Evolutionary conservation across 2,797 vertebrate genomes (phyloP).

Genomic region (Salarias fasciatus): DNA sequence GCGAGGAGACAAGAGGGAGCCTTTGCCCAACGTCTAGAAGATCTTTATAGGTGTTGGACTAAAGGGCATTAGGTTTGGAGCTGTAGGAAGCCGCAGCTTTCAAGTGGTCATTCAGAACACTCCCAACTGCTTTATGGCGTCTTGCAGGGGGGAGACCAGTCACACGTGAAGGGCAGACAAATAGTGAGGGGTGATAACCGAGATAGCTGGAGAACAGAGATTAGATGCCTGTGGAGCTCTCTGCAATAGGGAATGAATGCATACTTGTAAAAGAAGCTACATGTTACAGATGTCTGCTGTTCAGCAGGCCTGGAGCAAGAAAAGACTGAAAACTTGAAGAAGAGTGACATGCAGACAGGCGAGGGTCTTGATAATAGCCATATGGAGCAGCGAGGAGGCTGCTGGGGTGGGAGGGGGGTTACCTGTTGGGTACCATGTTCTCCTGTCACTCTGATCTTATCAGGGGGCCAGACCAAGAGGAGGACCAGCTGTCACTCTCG

Average conservation of each 20-base stretch:
- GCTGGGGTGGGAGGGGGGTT: constrained; percentile 56
- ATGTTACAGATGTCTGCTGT: constrained; percentile 6
- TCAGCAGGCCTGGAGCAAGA: not conserved
- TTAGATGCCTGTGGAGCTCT: constrained; percentile 7
- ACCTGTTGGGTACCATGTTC: constrained; percentile 73
- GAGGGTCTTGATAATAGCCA: constrained; percentile 68
- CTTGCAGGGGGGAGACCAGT: constrained; percentile 60
- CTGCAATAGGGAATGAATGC: not conserved
- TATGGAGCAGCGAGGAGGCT: constrained; percentile 65
- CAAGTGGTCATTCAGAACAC: constrained; percentile 59
- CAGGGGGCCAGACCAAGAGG: constrained; percentile 78
- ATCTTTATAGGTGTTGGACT: constrained; percentile 57
- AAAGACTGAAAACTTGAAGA: constrained; percentile 4
- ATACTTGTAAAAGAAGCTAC: constrained; percentile 8
- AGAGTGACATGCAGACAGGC: constrained; percentile 43
- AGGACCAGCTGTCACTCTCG: constrained; percentile 81
- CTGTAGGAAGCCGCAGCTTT: constrained; percentile 57
- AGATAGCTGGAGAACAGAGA: constrained; percentile 44
- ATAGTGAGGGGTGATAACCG: constrained; percentile 55
- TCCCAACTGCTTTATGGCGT: constrained; percentile 69
- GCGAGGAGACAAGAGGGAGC: constrained; percentile 25
- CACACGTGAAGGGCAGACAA: constrained; percentile 63
- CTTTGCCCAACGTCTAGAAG: constrained; percentile 46
- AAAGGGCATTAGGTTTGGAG: constrained; percentile 61
- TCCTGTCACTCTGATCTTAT: constrained; percentile 81